phyloP scores from a whole-genome alignment of 1,140 invertebrate species.

The Chionoecetes opilio region DNA sequence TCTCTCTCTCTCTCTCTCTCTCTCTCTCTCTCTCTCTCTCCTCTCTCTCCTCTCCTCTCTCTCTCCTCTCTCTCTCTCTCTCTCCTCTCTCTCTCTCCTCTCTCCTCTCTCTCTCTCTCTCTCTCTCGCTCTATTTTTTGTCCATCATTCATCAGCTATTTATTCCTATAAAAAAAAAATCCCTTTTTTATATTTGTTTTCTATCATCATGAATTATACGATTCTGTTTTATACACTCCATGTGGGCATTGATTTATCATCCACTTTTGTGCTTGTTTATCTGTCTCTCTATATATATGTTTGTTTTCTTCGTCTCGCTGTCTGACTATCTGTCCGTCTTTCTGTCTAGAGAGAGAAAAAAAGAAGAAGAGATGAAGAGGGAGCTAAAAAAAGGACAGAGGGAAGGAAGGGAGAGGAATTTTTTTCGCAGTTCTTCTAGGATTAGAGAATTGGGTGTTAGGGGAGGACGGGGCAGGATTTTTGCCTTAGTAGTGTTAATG shows the following conservation, averaged over 20 bases:
- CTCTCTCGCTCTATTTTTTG: too few relatives aligned
- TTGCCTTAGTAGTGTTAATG: background rate
- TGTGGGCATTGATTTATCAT: too few relatives aligned
- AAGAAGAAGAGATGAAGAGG: background rate
- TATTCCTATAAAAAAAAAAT: too few relatives aligned
- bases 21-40: constrained; percentile 11
- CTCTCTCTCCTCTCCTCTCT: background rate
- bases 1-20: constrained; percentile 30
- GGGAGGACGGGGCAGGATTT: background rate
- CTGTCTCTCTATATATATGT: background rate
- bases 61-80: constrained; percentile 9
- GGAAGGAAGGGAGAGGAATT: background rate
- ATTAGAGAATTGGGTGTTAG: constrained; percentile 1
- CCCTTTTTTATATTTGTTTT: too few relatives aligned
- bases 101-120: background rate
- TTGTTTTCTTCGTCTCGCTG: background rate
- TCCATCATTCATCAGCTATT: background rate
- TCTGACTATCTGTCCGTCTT: background rate
- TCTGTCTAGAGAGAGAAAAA: background rate
- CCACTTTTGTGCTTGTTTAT: too few relatives aligned
- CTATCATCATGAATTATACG: too few relatives aligned
- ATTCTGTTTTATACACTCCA: too few relatives aligned
- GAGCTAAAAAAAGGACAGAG: background rate
- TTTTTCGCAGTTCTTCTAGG: background rate
- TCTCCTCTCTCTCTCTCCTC: background rate